phyloP scores from a whole-genome alignment of 2,797 vertebrate species.

The Crocodylus rhombifer region DNA sequence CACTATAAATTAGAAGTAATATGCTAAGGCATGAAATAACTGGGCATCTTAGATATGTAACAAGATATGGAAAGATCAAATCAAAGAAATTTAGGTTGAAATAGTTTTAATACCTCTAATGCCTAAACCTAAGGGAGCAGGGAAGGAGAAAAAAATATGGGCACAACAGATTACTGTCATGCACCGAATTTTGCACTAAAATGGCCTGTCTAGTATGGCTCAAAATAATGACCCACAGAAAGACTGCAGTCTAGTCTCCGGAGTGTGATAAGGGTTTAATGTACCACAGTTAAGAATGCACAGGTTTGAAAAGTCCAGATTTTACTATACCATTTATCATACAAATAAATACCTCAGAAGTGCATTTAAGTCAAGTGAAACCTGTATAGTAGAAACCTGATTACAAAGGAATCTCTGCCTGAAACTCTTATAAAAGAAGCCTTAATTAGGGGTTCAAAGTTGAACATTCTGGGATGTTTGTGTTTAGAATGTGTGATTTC shows the following conservation, averaged over 20 bases:
- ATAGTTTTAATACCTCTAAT: neutral
- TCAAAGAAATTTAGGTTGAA: neutral
- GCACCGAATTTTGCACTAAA: neutral
- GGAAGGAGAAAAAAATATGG: neutral
- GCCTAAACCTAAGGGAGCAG: neutral
- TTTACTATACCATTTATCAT: neutral
- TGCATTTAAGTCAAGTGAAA: neutral
- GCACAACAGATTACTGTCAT: neutral
- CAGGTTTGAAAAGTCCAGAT: constrained; percentile 2
- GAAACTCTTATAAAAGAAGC: neutral
- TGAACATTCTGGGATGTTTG: neutral
- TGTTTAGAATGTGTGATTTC: neutral
- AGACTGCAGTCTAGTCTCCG: neutral
- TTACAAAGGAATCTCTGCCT: neutral
- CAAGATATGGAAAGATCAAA: neutral
- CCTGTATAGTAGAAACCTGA: neutral
- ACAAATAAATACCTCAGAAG: neutral
- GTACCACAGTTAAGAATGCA: neutral
- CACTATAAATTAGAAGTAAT: neutral
- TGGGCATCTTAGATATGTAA: neutral
- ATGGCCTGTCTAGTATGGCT: neutral
- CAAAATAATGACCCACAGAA: neutral
- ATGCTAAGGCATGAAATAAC: neutral
- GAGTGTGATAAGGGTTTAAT: neutral
- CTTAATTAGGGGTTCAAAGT: neutral